Conservation (phyloP, 2,888 invertebrate genomes). For the Pterobdella sp. region DNA sequence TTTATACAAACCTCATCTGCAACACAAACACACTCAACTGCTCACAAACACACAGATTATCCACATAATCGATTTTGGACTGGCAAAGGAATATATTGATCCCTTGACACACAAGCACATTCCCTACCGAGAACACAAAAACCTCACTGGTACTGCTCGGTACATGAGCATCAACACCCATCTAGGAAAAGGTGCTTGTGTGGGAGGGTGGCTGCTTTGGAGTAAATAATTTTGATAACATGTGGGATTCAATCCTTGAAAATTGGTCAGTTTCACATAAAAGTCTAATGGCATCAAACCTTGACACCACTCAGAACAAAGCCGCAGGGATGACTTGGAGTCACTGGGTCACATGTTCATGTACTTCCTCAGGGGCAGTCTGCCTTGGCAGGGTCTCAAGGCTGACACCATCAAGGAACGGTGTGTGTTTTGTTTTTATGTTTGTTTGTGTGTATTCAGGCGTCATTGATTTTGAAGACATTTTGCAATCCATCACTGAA, state of each 20-base stretch:
- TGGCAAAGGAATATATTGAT: slow-evolving; percentile 99
- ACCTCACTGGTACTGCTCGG: slow-evolving; percentile 96
- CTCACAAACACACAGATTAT: slow-evolving; percentile 95
- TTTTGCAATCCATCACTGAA: background rate
- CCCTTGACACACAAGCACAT: slow-evolving; percentile 88
- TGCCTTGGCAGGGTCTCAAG: slow-evolving; percentile 99
- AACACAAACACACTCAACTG: background rate
- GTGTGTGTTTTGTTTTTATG: background rate
- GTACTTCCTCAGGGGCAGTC: slow-evolving; percentile 98
- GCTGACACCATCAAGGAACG: slow-evolving; percentile 97
- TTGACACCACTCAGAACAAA: slow-evolving; percentile 72
- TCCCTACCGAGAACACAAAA: slow-evolving; percentile 99
- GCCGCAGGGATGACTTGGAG: slow-evolving; percentile 96
- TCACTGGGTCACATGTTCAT: slow-evolving; percentile 99
- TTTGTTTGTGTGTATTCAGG: background rate
- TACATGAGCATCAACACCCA: slow-evolving; percentile 99
- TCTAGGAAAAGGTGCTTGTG: slow-evolving; percentile 78
- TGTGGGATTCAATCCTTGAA: background rate
- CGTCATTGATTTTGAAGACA: background rate
- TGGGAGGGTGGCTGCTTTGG: background rate
- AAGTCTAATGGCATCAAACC: background rate
- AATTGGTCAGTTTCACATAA: background rate
- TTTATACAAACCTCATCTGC: background rate
- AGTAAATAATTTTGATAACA: background rate
- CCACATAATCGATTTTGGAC: slow-evolving; percentile 99